Percentiles rank a stretch among this genome's conserved stretches.
Evolutionary conservation across 2,888 invertebrate species (phyloP).

Genomic region (Sesia bembeciformis): DNA sequence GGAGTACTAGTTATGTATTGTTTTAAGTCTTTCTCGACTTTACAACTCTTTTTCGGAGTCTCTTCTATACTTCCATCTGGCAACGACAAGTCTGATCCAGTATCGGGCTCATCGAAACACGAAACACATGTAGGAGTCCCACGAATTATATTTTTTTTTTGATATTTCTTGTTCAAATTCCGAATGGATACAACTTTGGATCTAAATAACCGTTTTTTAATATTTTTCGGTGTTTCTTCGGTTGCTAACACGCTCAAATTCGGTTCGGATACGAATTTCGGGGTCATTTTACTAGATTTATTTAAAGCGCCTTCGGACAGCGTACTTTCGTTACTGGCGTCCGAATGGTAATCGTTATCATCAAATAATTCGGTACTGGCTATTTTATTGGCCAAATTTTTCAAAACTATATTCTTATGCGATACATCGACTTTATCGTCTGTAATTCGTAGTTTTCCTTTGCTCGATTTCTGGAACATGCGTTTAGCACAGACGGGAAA

Average conservation of each 20-base stretch:
- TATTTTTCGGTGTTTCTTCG: conserved; percentile 60
- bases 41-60: conserved; percentile 35
- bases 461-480: conserved; percentile 56
- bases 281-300: conserved; percentile 46
- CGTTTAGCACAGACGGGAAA: conserved; percentile 27
- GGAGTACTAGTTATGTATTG: conserved; percentile 66
- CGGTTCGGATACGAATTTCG: conserved; percentile 67
- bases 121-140: conserved; percentile 61
- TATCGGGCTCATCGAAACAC: conserved; percentile 58
- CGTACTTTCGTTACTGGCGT: conserved; percentile 59
- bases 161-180: conserved; percentile 53
- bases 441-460: conserved; percentile 45
- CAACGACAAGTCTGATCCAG: conserved; percentile 29
- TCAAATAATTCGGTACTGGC: conserved; percentile 53
- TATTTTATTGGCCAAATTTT: conserved; percentile 61
- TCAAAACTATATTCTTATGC: conserved; percentile 59
- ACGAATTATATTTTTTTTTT: conserved; percentile 41
- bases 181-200: conserved; percentile 42
- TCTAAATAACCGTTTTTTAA: conserved; percentile 57
- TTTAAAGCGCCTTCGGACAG: conserved; percentile 58
- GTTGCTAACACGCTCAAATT: conserved; percentile 53
- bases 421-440: conserved; percentile 58
- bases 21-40: conserved; percentile 26
- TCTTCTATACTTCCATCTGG: conserved; percentile 8
- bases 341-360: conserved; percentile 51